Conservation (phyloP, 35 echinoderm and acorn worm species). For the Strongylocentrotus purpuratus region DNA sequence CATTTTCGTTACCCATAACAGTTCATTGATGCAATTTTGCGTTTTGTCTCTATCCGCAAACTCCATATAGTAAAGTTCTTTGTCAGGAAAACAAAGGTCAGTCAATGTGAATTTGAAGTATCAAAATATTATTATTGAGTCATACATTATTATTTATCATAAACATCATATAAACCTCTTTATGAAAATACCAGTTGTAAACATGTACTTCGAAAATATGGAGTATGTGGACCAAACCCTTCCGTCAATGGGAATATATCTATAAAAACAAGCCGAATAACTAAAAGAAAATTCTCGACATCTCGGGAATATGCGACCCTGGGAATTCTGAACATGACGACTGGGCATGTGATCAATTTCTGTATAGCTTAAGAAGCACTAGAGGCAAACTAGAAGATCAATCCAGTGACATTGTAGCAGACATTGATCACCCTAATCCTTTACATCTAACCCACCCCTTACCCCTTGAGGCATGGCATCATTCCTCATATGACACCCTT, state of each 20-base stretch:
- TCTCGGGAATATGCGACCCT: not conserved
- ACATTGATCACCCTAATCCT: not conserved
- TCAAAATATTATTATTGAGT: too few species aligned
- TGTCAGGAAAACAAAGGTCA: too few species aligned
- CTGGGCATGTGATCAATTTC: not conserved
- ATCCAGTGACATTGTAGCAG: not conserved
- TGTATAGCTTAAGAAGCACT: not conserved
- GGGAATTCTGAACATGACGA: not conserved
- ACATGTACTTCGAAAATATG: too few species aligned
- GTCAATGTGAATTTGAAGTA: too few species aligned
- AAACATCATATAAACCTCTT: too few species aligned
- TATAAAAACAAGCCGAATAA: not conserved
- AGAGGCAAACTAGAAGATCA: not conserved
- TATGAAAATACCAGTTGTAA: too few species aligned
- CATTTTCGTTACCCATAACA: not conserved
- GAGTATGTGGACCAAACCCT: too few species aligned
- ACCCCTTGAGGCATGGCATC: not conserved
- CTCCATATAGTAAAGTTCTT: too few species aligned
- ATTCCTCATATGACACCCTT: not conserved
- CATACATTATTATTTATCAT: too few species aligned
- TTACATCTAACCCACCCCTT: not conserved
- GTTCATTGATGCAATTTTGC: too few species aligned
- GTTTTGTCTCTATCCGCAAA: too few species aligned
- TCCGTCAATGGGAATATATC: not conserved
- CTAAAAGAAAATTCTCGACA: not conserved